These are phyloP conservation scores for Brienomyrus brachyistius DNA, from an alignment of 2,113 vertebrate genomes.

Conservation along the genomic window DNA sequence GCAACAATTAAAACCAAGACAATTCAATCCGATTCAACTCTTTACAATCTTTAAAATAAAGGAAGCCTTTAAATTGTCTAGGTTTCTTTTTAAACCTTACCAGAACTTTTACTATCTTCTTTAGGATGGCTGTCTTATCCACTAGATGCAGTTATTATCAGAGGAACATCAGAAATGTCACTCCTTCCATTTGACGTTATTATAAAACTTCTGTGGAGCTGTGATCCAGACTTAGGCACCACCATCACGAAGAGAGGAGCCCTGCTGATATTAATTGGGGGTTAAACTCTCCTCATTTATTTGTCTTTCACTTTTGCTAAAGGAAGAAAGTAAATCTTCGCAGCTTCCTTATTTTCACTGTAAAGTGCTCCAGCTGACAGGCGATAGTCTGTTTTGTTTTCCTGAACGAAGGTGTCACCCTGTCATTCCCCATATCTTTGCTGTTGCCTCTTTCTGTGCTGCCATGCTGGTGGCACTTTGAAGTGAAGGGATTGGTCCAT, in stretches of 20 bases:
- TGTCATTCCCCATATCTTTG: conserved; percentile 16
- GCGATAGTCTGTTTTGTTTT: conserved; percentile 17
- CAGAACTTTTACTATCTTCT: neutral
- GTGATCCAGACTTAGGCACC: neutral
- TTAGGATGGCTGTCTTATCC: neutral
- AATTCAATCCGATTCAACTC: neutral
- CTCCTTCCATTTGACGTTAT: neutral
- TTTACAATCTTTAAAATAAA: neutral
- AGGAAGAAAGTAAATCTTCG: neutral
- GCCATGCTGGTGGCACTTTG: neutral
- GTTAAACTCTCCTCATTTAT: neutral
- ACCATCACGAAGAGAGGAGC: neutral
- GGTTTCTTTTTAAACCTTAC: neutral
- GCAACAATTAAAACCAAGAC: neutral
- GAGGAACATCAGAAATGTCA: neutral
- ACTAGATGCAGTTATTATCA: neutral
- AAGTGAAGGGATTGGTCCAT: neutral
- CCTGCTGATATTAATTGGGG: neutral
- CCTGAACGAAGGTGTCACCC: conserved; percentile 21
- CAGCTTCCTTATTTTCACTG: conserved; percentile 29
- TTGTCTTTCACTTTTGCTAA: neutral
- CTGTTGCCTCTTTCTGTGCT: conserved; percentile 10
- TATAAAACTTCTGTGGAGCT: neutral
- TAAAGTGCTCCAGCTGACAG: conserved; percentile 17
- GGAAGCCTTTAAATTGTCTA: neutral